phyloP scores from a whole-genome alignment of 2,888 invertebrate genomes.

The Drepanosiphum platanoidis region DNA sequence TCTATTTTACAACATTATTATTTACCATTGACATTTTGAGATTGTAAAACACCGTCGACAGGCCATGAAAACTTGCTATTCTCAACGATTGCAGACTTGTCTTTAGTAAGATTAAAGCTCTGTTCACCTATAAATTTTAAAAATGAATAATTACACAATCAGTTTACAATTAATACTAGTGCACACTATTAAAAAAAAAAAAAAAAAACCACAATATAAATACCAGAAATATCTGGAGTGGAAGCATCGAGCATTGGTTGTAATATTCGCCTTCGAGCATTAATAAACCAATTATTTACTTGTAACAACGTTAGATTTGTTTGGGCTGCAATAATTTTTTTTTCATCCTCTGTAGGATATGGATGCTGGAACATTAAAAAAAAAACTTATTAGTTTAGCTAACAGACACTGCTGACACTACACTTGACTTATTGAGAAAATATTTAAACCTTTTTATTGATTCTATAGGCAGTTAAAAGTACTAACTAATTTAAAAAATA shows the following conservation, averaged over 20 bases:
- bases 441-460: too few species aligned
- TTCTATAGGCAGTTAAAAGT: too few species aligned
- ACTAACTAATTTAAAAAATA: too few species aligned
- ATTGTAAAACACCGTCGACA: constrained; percentile 11
- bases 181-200: background rate
- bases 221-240: constrained; percentile 67
- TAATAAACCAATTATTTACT: constrained; percentile 95
- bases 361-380: constrained; percentile 76
- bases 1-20: background rate
- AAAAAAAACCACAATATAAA: constrained; percentile 6
- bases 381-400: background rate
- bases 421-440: too few species aligned
- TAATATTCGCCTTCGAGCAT: constrained; percentile 87
- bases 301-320: constrained; percentile 88
- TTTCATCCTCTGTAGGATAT: constrained; percentile 95
- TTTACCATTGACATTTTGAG: constrained; percentile 54
- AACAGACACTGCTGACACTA: too few species aligned
- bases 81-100: constrained; percentile 48
- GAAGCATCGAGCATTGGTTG: constrained; percentile 91
- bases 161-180: constrained; percentile 9
- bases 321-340: constrained; percentile 87
- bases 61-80: constrained; percentile 56
- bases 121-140: constrained; percentile 45
- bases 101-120: constrained; percentile 53
- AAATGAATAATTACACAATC: constrained; percentile 34